Percentiles rank a stretch among this genome's conserved stretches.
These are phyloP conservation scores for Sminthopsis crassicaudata DNA, from an alignment of 2,113 vertebrate species.

Conservation along the genomic window DNA sequence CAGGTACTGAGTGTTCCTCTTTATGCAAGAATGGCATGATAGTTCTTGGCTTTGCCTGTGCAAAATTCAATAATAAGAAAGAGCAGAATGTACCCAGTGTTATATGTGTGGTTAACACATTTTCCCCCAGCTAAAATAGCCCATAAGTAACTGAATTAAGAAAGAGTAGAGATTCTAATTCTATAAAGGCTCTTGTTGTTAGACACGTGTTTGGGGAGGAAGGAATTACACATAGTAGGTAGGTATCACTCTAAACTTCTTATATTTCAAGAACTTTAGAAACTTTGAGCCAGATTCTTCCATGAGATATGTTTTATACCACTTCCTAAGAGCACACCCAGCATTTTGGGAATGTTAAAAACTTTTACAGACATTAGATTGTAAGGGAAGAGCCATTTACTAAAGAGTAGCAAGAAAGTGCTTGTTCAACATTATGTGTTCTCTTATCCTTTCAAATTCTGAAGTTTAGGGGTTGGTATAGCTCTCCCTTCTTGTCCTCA, in stretches of 20 bases:
- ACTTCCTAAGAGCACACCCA: conserved; percentile 3
- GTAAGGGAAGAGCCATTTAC: neutral
- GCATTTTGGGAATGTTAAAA: conserved; percentile 17
- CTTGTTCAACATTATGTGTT: neutral
- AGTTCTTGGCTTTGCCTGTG: conserved; percentile 33
- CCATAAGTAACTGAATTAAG: conserved; percentile 31
- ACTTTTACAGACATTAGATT: conserved; percentile 41
- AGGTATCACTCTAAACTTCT: conserved; percentile 47
- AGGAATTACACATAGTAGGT: conserved; percentile 37
- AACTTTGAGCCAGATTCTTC: conserved; percentile 36
- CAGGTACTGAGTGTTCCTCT: conserved; percentile 19
- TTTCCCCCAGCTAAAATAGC: conserved; percentile 8
- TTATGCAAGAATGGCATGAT: conserved; percentile 6
- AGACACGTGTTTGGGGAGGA: conserved; percentile 42
- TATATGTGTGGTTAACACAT: neutral
- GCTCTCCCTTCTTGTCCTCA: neutral
- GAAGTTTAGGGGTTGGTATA: neutral
- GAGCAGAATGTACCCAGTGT: conserved; percentile 28
- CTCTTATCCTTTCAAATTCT: neutral
- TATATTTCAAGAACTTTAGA: conserved; percentile 30
- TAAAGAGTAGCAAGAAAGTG: neutral
- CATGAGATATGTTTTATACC: conserved; percentile 42
- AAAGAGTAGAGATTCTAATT: neutral
- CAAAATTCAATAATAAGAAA: conserved; percentile 30
- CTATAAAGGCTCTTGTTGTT: conserved; percentile 12